Conservation (phyloP, 2,888 invertebrate species). For the Caenorhabditis sp. region DNA sequence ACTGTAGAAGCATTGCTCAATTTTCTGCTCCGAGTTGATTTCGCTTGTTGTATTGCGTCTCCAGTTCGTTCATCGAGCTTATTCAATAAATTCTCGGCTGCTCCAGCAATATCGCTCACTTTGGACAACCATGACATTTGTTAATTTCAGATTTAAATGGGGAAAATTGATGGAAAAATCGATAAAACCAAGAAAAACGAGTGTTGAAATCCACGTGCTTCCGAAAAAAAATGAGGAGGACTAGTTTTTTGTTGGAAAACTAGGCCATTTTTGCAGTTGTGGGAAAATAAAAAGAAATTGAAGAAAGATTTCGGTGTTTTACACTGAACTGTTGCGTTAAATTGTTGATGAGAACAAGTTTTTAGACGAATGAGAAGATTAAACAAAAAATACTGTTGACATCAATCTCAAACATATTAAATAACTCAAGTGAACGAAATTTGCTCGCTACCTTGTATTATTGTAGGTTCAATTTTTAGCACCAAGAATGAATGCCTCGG, state of each 20-base stretch:
- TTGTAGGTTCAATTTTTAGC: no score
- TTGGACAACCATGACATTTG: constrained; percentile 63
- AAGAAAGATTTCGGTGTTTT: no score
- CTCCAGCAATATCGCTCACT: constrained; percentile 55
- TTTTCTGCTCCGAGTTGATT: constrained; percentile 21
- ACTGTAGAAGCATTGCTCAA: constrained; percentile 29
- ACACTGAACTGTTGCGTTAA: no score
- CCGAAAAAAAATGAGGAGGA: neutral
- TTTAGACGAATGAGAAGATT: no score
- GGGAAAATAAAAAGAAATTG: no score
- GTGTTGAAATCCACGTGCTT: constrained; percentile 1
- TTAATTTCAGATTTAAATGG: neutral
- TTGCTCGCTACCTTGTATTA: no score
- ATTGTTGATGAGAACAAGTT: no score
- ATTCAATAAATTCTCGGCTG: constrained; percentile 75
- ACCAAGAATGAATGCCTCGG: no score
- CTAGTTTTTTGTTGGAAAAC: neutral
- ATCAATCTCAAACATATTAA: no score
- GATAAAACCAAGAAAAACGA: neutral
- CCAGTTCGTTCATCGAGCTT: constrained; percentile 78
- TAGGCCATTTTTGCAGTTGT: neutral
- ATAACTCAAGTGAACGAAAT: no score
- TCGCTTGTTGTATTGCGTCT: constrained; percentile 40
- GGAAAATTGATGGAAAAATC: neutral
- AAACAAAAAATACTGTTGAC: no score